A percentile compares a stretch with the other conserved stretches of the same genome.
These are phyloP conservation scores for Ernsta delagoae DNA, from an alignment of 2,888 invertebrate genomes.

Conservation along the genomic window DNA sequence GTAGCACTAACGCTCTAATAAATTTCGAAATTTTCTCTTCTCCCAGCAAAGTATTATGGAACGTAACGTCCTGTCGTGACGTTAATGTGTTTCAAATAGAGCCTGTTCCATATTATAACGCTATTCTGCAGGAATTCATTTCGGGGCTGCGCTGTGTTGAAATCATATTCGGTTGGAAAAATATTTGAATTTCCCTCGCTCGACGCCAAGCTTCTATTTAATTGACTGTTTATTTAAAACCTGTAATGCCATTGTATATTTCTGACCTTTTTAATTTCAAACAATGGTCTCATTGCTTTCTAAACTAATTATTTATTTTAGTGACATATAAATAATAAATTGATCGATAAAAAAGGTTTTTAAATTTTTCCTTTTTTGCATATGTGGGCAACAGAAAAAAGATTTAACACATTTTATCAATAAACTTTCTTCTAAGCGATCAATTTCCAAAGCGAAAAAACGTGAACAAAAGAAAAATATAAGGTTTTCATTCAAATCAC, in stretches of 20 bases:
- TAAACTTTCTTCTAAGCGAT: neutral
- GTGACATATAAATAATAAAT: no score
- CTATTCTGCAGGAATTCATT: slow-evolving; percentile 24
- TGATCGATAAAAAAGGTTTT: no score
- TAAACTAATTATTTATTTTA: no score
- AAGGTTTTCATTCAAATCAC: neutral
- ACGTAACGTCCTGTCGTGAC: slow-evolving; percentile 34
- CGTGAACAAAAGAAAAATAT: neutral
- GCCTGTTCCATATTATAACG: slow-evolving; percentile 28
- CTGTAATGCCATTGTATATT: neutral
- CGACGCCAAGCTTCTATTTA: neutral
- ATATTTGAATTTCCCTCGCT: slow-evolving; percentile 19
- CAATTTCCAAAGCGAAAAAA: neutral
- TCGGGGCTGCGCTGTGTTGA: slow-evolving; percentile 10
- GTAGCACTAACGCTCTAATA: slow-evolving; percentile 32
- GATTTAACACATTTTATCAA: neutral
- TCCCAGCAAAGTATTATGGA: slow-evolving; percentile 35
- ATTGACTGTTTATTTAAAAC: neutral
- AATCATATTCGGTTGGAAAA: neutral
- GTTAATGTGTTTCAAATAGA: slow-evolving; percentile 36
- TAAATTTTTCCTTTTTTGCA: no score
- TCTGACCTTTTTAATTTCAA: no score
- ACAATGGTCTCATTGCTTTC: no score
- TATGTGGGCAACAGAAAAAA: neutral
- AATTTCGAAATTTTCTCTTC: slow-evolving; percentile 33